A percentile compares a stretch with the other conserved stretches of the same genome.
These are phyloP conservation scores for Xenops minutus DNA, from an alignment of 2,797 vertebrate species.

Conservation along the genomic window DNA sequence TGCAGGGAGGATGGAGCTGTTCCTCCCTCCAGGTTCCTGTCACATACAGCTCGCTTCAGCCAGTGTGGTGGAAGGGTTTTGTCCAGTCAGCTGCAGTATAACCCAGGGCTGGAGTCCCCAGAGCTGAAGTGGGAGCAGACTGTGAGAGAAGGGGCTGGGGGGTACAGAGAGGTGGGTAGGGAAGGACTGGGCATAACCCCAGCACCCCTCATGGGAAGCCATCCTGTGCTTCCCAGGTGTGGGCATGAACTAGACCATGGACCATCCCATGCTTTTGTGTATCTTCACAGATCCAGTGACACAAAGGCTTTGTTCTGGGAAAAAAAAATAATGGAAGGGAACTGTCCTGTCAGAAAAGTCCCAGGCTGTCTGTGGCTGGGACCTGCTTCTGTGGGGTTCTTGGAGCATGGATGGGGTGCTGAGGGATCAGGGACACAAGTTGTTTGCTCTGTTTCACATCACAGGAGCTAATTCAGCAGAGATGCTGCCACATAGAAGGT, in stretches of 20 bases:
- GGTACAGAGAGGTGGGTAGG: neutral
- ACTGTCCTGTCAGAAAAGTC: neutral
- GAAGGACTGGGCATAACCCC: neutral
- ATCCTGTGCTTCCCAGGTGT: neutral
- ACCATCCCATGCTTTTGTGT: neutral
- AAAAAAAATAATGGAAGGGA: neutral
- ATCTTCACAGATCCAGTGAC: neutral
- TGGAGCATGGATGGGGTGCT: fast-evolving
- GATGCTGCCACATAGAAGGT: neutral
- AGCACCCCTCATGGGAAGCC: neutral
- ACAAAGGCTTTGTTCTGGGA: neutral
- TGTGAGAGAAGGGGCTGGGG: neutral
- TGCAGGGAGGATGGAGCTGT: neutral
- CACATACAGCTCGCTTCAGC: neutral
- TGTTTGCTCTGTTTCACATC: neutral
- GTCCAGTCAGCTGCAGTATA: neutral
- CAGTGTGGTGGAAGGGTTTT: neutral
- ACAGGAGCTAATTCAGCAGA: neutral
- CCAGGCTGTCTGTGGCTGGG: neutral
- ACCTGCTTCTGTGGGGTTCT: neutral
- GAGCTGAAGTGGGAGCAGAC: neutral
- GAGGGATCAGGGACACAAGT: neutral
- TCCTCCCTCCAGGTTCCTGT: neutral
- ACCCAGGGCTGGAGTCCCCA: neutral
- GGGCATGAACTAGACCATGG: neutral